Percentiles rank a stretch among this genome's conserved stretches.
phyloP scores from a whole-genome alignment of 2,888 invertebrate genomes.

The Orthosia gracilis region DNA sequence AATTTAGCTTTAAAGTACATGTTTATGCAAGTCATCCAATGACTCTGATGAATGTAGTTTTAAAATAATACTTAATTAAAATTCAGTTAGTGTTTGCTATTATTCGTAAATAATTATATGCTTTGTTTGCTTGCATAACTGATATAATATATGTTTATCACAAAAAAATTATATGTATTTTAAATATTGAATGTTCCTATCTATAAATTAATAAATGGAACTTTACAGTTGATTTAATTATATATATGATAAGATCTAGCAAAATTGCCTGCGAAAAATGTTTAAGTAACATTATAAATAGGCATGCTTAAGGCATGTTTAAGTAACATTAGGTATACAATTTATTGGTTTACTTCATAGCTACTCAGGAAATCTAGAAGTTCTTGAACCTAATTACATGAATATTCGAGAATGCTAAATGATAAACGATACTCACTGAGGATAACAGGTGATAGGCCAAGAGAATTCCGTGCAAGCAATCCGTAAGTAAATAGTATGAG shows the following conservation, averaged over 20 bases:
- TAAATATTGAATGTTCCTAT: neutral
- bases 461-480: constrained; percentile 79
- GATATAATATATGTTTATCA: constrained; percentile 18
- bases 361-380: constrained; percentile 20
- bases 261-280: neutral
- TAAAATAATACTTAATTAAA: neutral
- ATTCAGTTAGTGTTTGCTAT: neutral
- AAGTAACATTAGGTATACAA: too few species aligned
- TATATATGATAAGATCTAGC: neutral
- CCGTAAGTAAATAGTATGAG: constrained; percentile 77
- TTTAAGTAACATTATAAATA: neutral
- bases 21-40: constrained; percentile 1
- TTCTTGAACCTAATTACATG: constrained; percentile 45
- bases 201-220: constrained; percentile 7
- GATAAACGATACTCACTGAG: constrained; percentile 82
- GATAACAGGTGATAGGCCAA: constrained; percentile 86
- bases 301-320: neutral
- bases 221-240: neutral
- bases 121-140: neutral
- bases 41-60: neutral
- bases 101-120: neutral
- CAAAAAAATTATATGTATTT: neutral
- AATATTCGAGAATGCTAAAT: constrained; percentile 60
- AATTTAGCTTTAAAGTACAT: neutral
- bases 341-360: neutral